Evolutionary conservation across 1,140 invertebrate genomes (phyloP).

Genomic region (Stegodyphus mimosarum): DNA sequence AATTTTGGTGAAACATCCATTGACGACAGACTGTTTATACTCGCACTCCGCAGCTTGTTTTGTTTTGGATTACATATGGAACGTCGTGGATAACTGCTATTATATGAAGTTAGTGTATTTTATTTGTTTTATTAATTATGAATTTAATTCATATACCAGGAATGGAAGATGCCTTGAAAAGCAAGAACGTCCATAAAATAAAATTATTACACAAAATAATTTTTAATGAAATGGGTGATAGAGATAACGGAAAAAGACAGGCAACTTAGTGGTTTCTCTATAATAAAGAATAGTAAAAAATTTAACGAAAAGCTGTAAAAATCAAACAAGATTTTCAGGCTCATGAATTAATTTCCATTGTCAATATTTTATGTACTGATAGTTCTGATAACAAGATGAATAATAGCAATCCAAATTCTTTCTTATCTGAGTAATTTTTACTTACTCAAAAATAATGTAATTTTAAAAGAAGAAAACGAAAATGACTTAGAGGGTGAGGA

Average conservation of each 20-base stretch:
- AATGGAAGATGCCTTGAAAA: not conserved
- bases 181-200: not conserved
- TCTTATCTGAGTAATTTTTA: not conserved
- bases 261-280: not conserved
- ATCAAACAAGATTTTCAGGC: not conserved
- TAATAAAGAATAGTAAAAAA: not conserved
- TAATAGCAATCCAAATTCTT: not conserved
- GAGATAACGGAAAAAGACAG: not conserved
- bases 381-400: not conserved
- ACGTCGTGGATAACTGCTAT: not conserved
- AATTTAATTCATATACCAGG: not conserved
- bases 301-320: not conserved
- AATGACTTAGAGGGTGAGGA: not conserved
- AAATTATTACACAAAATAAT: slow-evolving; percentile 1
- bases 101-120: not conserved
- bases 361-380: not conserved
- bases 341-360: slow-evolving; percentile 1
- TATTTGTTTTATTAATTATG: not conserved
- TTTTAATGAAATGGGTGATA: not conserved
- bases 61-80: too few relatives aligned
- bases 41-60: not conserved
- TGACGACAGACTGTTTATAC: not conserved
- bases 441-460: not conserved
- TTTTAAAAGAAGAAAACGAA: not conserved
- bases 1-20: not conserved